A percentile compares a stretch with the other conserved stretches of the same genome.
Evolutionary conservation across 2,113 vertebrate species (phyloP).

Genomic region (Peucedramus taeniatus): DNA sequence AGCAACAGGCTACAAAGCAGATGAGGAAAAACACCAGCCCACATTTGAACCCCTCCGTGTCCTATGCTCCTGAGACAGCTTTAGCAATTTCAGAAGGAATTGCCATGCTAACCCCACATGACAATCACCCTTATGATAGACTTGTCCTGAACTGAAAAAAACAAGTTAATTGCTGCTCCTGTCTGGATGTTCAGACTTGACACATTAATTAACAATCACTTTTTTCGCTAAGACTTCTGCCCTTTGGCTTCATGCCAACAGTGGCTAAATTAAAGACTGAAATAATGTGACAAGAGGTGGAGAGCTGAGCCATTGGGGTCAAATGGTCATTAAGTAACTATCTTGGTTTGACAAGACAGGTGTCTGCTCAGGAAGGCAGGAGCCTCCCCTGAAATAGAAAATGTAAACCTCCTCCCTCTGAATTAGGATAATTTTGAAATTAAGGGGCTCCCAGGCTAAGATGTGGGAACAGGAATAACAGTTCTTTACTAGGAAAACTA

Average conservation of each 20-base stretch:
- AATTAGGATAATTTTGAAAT: too few species aligned
- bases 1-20: fast-evolving
- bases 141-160: neutral
- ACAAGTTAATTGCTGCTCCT: neutral
- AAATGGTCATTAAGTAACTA: neutral
- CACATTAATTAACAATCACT: neutral
- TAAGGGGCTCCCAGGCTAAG: too few species aligned
- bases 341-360: too few species aligned
- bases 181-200: neutral
- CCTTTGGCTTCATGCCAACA: neutral
- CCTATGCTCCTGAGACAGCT: neutral
- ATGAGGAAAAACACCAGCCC: neutral
- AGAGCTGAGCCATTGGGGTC: neutral
- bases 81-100: neutral
- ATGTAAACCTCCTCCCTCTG: too few species aligned
- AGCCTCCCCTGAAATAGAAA: too few species aligned
- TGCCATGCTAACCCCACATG: neutral
- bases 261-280: neutral
- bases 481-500: too few species aligned
- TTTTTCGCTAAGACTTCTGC: neutral
- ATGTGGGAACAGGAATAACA: too few species aligned
- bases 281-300: neutral
- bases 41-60: neutral
- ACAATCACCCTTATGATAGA: neutral
- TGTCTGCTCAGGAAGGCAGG: too few species aligned